Conservation (phyloP, 2,797 vertebrate genomes). For the Pipistrellus pipistrellus region DNA sequence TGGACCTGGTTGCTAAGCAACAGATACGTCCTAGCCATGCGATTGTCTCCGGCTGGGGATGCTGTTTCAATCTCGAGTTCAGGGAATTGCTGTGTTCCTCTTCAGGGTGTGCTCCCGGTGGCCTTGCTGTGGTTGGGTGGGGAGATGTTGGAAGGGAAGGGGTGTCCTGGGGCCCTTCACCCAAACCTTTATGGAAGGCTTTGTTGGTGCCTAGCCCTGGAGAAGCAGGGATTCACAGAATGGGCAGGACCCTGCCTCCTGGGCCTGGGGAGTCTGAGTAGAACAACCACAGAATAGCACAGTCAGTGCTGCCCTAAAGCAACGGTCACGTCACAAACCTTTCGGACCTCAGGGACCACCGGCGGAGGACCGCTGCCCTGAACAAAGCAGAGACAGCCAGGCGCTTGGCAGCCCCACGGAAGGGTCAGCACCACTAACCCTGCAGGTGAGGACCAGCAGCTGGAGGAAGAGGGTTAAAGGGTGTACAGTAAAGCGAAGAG, state of each 20-base stretch:
- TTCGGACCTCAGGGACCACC: too few species aligned
- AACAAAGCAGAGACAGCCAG: not conserved
- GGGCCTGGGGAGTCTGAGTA: not conserved
- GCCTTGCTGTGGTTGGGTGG: not conserved
- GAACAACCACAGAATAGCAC: not conserved
- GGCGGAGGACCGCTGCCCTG: too few species aligned
- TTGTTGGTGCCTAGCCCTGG: not conserved
- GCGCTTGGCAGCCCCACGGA: not conserved
- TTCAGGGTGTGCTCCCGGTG: not conserved
- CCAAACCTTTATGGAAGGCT: not conserved
- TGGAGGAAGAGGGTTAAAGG: not conserved
- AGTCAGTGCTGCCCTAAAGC: too few species aligned
- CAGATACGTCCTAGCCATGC: not conserved
- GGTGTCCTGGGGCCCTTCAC: not conserved
- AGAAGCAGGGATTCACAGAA: not conserved
- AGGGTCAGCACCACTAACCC: not conserved
- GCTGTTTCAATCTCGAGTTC: not conserved
- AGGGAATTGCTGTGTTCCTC: not conserved
- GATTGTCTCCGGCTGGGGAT: not conserved
- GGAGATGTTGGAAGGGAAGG: not conserved
- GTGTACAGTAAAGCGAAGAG: not conserved
- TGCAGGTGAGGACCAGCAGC: not conserved
- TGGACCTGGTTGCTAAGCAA: not conserved
- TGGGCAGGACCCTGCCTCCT: not conserved
- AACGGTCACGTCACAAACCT: too few species aligned